These are phyloP conservation scores for Cyrtonyx montezumae DNA, from an alignment of 2,113 vertebrate genomes.

Conservation along the genomic window DNA sequence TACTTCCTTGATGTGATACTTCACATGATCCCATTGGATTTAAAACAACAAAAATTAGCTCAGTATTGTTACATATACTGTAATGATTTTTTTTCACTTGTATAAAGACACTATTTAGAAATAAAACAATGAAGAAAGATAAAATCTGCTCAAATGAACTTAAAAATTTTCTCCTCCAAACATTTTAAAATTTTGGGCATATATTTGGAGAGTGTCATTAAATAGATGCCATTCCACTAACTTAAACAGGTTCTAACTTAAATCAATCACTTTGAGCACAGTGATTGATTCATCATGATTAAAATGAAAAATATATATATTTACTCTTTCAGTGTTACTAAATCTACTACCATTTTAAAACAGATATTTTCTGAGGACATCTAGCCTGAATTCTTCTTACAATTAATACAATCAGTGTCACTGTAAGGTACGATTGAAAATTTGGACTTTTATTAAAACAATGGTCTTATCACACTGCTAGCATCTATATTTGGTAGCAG, in stretches of 20 bases:
- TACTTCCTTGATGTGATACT: background rate
- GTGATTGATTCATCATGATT: background rate
- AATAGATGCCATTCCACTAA: background rate
- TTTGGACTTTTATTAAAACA: background rate
- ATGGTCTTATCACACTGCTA: background rate
- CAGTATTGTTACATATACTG: background rate
- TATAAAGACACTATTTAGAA: background rate
- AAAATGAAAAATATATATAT: background rate
- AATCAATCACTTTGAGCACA: background rate
- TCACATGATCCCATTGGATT: background rate
- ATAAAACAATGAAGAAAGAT: background rate
- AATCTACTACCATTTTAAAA: background rate
- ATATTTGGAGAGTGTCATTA: background rate
- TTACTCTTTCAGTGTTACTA: background rate
- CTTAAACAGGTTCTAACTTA: background rate
- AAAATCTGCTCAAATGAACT: background rate
- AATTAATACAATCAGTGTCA: background rate
- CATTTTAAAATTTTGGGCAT: background rate
- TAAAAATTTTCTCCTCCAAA: background rate
- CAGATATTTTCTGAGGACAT: background rate
- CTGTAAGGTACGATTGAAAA: background rate
- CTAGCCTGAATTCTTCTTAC: background rate
- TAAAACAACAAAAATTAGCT: background rate
- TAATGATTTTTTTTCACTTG: background rate
- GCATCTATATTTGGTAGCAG: background rate